Percentiles rank a stretch among this genome's conserved stretches.
phyloP scores from a whole-genome alignment of 2,888 invertebrate genomes.

The Erynnis tages region DNA sequence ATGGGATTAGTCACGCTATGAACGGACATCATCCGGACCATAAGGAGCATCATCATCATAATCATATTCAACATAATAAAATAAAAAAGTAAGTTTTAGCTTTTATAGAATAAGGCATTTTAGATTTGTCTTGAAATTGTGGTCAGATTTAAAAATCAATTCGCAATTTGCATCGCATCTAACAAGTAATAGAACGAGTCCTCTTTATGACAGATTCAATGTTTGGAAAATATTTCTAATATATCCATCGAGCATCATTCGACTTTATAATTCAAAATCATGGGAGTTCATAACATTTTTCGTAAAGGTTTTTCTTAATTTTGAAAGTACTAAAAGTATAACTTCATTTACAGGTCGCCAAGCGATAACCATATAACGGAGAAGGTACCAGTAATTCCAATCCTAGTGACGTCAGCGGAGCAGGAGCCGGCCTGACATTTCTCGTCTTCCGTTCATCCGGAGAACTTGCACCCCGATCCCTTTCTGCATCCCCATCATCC shows the following conservation, averaged over 20 bases:
- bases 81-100: constrained; percentile 67
- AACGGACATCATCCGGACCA: constrained; percentile 55
- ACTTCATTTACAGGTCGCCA: constrained; percentile 67
- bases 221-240: too few species aligned
- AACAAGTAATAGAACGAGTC: too few species aligned
- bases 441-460: constrained; percentile 9
- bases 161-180: too few species aligned
- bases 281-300: too few species aligned
- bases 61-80: constrained; percentile 48
- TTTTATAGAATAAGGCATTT: too few species aligned
- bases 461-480: not conserved
- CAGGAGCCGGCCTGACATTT: constrained; percentile 59
- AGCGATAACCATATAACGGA: constrained; percentile 55
- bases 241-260: too few species aligned
- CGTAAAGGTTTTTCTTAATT: too few species aligned
- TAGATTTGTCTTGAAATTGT: too few species aligned
- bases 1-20: constrained; percentile 50
- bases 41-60: constrained; percentile 44
- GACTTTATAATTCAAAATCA: too few species aligned
- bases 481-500: constrained; percentile 1
- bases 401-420: constrained; percentile 69
- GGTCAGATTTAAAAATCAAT: too few species aligned
- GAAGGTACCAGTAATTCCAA: constrained; percentile 60
- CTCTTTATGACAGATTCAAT: too few species aligned
- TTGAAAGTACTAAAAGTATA: too few species aligned